These are phyloP conservation scores for Lymantria dispar DNA, from an alignment of 2,888 invertebrate species.

Conservation along the genomic window DNA sequence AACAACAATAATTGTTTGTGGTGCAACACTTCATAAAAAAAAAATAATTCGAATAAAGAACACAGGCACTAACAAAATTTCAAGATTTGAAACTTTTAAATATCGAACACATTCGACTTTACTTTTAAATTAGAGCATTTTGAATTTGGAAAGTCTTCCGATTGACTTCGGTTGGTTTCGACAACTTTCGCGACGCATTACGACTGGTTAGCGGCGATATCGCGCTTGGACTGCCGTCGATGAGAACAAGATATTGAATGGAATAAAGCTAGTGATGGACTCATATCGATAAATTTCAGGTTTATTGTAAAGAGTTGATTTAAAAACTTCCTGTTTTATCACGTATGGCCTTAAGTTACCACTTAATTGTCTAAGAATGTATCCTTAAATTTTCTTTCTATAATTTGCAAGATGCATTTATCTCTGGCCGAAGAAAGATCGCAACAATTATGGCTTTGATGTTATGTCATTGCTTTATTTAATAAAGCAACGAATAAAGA, in stretches of 20 bases:
- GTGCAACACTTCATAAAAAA: neutral
- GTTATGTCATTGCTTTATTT: no score
- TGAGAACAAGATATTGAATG: slow-evolving; percentile 33
- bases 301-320: neutral
- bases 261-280: slow-evolving; percentile 31
- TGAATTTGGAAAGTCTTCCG: slow-evolving; percentile 38
- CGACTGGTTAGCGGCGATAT: slow-evolving; percentile 21
- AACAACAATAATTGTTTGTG: slow-evolving; percentile 3
- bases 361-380: no score
- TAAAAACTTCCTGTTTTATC: no score
- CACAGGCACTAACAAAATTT: slow-evolving; percentile 7
- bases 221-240: slow-evolving; percentile 25
- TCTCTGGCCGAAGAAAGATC: no score
- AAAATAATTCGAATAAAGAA: slow-evolving; percentile 22
- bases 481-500: no score
- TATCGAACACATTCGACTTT: slow-evolving; percentile 7
- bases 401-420: no score
- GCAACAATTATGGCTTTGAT: no score
- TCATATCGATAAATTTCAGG: neutral
- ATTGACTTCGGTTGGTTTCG: slow-evolving; percentile 18
- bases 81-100: slow-evolving; percentile 1
- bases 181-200: slow-evolving; percentile 30
- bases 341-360: no score
- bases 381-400: no score
- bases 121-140: slow-evolving; percentile 30